Evolutionary conservation across 2,888 invertebrate genomes (phyloP), one percentile per base, ranked within the genome.

Genomic region (Conistra vaccinii): DNA sequence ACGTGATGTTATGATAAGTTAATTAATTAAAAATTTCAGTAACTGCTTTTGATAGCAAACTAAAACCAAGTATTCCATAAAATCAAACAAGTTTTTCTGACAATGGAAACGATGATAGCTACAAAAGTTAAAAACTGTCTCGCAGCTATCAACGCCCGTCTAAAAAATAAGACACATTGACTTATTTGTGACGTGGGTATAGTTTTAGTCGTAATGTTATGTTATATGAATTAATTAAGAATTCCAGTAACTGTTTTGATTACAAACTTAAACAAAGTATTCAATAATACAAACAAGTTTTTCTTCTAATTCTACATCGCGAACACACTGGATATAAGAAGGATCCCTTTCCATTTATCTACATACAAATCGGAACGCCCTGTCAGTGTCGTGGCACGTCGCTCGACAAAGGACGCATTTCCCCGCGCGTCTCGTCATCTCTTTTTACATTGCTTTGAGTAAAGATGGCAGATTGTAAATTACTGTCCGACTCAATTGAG

Each of bases 341-440:
- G 3, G 32, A 62, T 69, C 32, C 88, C 87, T 89, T 74, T 89
- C 87, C 87, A 91, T 91, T 92, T 92, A 92, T 93, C 92, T 91
- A 90, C 92, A 91, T 91, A 91, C 90, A 92, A 92, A 93, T 93
- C 90, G 86, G 89, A 89, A 85, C 81, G 88, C 69, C 84, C 73
- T 80, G 86, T 73, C 85, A 90, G 89, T 84, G 80, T 86, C 89
- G 90, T 89, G 85, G 84, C 88, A 85, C 51, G 75, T 68, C 88
- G 63, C 73, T 68, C 87, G 85, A 91, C 92, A 92, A 92, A 91
- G 89, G 89, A 90, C 87, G 84, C 81, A 29, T 70, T 80, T 85
- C 73, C 74, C 78, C 65, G 78, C 87, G 53, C 51, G 62, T 66
- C 63, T 62, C n/a, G 60, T 61, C 90, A 90, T 91, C 39, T 73